Evolutionary conservation across 2,888 invertebrate genomes (phyloP).

Genomic region (Diaprepes abbreviatus): DNA sequence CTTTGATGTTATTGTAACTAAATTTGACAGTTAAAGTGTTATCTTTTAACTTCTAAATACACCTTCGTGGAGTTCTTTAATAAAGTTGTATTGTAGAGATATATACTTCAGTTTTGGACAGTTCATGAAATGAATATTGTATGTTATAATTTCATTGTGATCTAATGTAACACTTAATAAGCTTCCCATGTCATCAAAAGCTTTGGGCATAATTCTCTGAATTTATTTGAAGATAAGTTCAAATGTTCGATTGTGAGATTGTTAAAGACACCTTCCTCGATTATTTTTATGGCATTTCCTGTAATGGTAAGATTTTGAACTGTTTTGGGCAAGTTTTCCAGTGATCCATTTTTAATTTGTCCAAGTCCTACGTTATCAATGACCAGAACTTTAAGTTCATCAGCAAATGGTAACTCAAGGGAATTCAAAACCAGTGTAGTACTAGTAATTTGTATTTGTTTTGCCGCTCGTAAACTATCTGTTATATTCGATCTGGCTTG

Average conservation of each 20-base stretch:
- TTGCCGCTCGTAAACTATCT: constrained; percentile 53
- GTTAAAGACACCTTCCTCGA: constrained; percentile 57
- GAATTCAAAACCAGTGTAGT: constrained; percentile 54
- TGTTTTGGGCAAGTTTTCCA: constrained; percentile 51
- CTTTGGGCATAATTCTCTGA: constrained; percentile 53
- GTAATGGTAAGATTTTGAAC: constrained; percentile 55
- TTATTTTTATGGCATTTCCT: constrained; percentile 55
- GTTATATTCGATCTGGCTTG: constrained; percentile 52
- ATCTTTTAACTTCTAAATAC: constrained; percentile 53
- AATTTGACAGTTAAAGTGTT: constrained; percentile 55
- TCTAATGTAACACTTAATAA: constrained; percentile 55
- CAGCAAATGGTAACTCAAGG: constrained; percentile 55
- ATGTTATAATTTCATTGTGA: constrained; percentile 57
- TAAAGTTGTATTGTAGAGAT: constrained; percentile 57
- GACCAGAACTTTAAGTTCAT: constrained; percentile 53
- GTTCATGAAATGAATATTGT: constrained; percentile 55
- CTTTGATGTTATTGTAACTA: constrained; percentile 58
- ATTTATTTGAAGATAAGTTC: constrained; percentile 58
- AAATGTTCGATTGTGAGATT: constrained; percentile 53
- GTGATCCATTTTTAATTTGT: constrained; percentile 55
- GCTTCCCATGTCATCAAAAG: constrained; percentile 58
- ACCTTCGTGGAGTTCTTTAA: constrained; percentile 55
- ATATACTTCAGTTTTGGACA: constrained; percentile 55
- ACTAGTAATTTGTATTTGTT: constrained; percentile 56
- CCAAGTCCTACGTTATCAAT: constrained; percentile 57